Conservation (phyloP, 1,140 invertebrate genomes). For the Cephus cinctus region DNA sequence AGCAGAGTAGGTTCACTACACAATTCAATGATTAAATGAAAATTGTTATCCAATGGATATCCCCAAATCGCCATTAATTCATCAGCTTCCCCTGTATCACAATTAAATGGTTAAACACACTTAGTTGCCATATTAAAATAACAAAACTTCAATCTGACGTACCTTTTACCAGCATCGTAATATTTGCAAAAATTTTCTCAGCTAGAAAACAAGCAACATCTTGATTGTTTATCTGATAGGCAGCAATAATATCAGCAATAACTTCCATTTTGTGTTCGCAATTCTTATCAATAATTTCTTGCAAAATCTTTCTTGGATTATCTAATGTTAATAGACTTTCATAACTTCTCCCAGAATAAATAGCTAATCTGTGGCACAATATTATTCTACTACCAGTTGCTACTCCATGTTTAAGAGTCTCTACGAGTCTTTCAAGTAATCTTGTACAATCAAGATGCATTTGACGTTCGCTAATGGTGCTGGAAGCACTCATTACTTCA, state of each 20-base stretch:
- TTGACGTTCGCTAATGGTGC: conserved; percentile 23
- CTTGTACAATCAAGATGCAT: conserved; percentile 35
- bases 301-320: conserved; percentile 57
- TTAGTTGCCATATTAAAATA: background rate
- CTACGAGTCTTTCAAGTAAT: conserved; percentile 37
- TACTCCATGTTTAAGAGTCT: conserved; percentile 49
- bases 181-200: conserved; percentile 51
- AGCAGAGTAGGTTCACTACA: conserved; percentile 45
- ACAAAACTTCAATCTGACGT: conserved; percentile 8
- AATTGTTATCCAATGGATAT: conserved; percentile 52
- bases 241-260: conserved; percentile 58
- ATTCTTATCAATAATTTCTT: conserved; percentile 56
- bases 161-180: conserved; percentile 52
- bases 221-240: conserved; percentile 50
- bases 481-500: conserved; percentile 14
- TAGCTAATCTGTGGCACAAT: conserved; percentile 57
- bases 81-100: conserved; percentile 34
- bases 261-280: conserved; percentile 59
- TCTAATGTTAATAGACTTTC: conserved; percentile 54
- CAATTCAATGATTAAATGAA: conserved; percentile 49
- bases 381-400: conserved; percentile 57
- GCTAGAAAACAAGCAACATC: conserved; percentile 51
- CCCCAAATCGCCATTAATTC: conserved; percentile 54
- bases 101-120: conserved; percentile 7
- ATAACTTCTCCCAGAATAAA: conserved; percentile 59